Evolutionary conservation across 53 echinoderm and acorn worm genomes (phyloP), one percentile per base, ranked within the genome.

Genomic region (Actinopyga echinites): DNA sequence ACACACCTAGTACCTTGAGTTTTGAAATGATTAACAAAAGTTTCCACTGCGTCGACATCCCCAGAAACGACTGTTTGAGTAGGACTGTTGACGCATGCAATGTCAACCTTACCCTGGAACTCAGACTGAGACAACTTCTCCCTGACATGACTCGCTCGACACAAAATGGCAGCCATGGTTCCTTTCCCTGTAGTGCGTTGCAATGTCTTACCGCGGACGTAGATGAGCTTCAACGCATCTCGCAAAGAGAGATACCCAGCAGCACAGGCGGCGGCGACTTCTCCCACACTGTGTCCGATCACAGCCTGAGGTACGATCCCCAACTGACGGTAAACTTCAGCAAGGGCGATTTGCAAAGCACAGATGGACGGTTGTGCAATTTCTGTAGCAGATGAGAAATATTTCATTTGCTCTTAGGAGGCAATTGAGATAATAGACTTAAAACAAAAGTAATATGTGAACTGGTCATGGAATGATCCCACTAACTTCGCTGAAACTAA

Each of bases 321-420:
- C 30, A 36, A 36, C 12, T 57, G 49, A 9, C 64, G 58, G 61
- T 82, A 87, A 1, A 87, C 68, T 28, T 62, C 74, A 1, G 59
- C 87, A 29, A 87, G 74, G 17, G 59, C 58, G 29, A 87, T 87
- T 65, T 87, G 87, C 23, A 87, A 57, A 3, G 82, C 74, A 73
- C 87, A 87, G 17, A 87, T 87, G 49, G 81, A 54, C 22, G 73
- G 73, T 62, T 87, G 87, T 13, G 87, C 82, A 40, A 87, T 87
- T 38, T 82, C 87, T 87, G 87, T 30, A 17, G 33, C 42, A 43
- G 19, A 36, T 20, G 35, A 33, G 42, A 32, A 2, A 17, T 69
- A 5, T 4, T 69, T 49, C 2, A 0, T 10, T 40, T 10, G n/a
- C n/a, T 8, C 10, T 40, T 40, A 8, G 10, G 0, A 10, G 40